Evolutionary conservation across 1,140 invertebrate genomes (phyloP), one percentile per base, ranked within the genome.

Genomic region (Antheraea mylitta): DNA sequence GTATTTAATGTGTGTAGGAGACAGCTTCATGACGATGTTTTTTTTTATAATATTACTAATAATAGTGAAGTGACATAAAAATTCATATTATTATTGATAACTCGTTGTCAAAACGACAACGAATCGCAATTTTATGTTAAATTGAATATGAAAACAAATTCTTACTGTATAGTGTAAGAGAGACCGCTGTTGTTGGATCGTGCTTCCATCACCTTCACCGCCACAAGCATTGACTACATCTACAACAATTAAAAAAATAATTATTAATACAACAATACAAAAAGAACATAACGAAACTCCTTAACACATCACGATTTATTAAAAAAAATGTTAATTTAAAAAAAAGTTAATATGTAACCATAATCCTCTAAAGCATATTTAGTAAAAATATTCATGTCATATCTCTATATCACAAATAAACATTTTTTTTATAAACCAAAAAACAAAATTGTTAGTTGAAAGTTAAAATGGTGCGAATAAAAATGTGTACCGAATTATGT

Each of bases 151-250:
- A 65, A 70, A 74, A 69, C 64, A 66, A 71, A 85, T 82, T 82
- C 92, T 93, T 93, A 93, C 92, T 92, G 85, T 92, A 91, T 92
- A 84, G 80, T 86, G 84, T 91, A 89, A 92, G 89, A 91, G 90
- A 91, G 92, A 92, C 92, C 91, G 92, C 90, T 90, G 92, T 90
- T 79, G 90, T 88, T 83, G 87, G 83, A 91, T 92, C 89, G 90
- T 93, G 91, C 90, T 90, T 90, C 87, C 89, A 79, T 91, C 89
- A 91, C 90, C 93, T 94, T 95, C 94, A 95, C 94, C 95, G 94
- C 95, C 95, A 95, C 93, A 95, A 94, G 94, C 95, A 95, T 93
- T 95, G 95, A 95, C 95, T 95, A 95, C 95, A 95, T 95, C 95
- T 95, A 95, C 93, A 95, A 95, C 93, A 94, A 93, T 93, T 93